A percentile compares a stretch with the other conserved stretches of the same genome.
Evolutionary conservation across 2,888 invertebrate species (phyloP).

Genomic region (Teleiodes luculella): DNA sequence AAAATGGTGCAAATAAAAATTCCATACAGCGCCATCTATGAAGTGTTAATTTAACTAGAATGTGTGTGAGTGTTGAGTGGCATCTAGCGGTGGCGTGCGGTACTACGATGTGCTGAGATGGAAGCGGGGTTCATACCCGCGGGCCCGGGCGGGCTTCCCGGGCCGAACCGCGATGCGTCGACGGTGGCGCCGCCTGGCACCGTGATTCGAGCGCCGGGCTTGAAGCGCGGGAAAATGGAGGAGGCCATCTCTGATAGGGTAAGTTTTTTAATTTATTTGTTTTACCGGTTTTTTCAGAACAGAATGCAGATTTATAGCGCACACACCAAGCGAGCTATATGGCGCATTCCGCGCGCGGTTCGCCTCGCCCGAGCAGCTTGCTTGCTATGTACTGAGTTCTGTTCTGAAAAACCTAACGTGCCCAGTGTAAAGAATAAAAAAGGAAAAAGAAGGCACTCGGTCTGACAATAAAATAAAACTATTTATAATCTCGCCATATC

Average conservation of each 20-base stretch:
- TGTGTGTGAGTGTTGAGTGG: neutral
- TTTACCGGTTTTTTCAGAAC: no score
- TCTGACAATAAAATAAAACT: no score
- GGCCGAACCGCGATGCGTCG: slow-evolving; percentile 39
- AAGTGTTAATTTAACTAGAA: neutral
- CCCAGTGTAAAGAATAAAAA: no score
- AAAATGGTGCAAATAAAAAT: neutral
- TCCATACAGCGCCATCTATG: neutral
- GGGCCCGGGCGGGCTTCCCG: slow-evolving; percentile 38
- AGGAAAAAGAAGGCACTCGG: no score
- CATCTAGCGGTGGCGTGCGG: slow-evolving; percentile 53
- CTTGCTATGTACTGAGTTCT: no score
- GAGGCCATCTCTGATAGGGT: slow-evolving; percentile 87
- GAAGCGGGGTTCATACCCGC: slow-evolving; percentile 73
- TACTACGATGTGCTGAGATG: slow-evolving; percentile 52
- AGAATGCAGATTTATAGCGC: no score
- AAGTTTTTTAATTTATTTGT: slow-evolving; percentile 48
- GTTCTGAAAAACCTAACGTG: no score
- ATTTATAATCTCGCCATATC: no score
- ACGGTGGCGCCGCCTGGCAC: slow-evolving; percentile 77
- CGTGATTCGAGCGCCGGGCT: slow-evolving; percentile 85
- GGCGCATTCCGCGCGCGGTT: no score
- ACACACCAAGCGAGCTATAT: no score
- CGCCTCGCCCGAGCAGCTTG: no score
- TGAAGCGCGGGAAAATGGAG: slow-evolving; percentile 89